Percentiles rank a stretch among this genome's conserved stretches.
phyloP scores from a whole-genome alignment of 2,113 vertebrate genomes.

The Trogon surrucura region DNA sequence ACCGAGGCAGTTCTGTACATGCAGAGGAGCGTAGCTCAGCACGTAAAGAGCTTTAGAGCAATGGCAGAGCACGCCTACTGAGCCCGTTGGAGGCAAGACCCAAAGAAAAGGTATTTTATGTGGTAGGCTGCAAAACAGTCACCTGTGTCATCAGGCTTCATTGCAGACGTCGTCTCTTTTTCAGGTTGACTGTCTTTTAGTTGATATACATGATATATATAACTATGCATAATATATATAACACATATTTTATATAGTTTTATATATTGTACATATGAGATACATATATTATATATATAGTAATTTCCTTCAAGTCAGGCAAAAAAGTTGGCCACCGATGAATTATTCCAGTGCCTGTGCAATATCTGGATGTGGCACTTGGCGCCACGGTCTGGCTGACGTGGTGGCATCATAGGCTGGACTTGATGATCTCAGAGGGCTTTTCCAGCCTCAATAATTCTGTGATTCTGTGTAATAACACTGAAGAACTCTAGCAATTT shows the following conservation, averaged over 20 bases:
- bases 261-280: background rate
- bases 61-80: background rate
- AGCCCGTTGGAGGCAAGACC: background rate
- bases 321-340: background rate
- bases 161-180: background rate
- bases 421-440: too few relatives aligned
- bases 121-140: background rate
- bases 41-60: background rate
- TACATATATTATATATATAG: too few relatives aligned
- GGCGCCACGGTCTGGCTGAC: too few relatives aligned
- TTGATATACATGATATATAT: too few relatives aligned
- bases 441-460: too few relatives aligned
- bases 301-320: background rate
- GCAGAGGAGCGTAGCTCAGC: conserved; percentile 2
- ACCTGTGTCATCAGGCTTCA: background rate
- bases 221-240: too few relatives aligned
- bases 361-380: background rate
- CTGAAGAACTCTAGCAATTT: background rate
- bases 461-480: background rate
- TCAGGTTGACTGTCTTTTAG: background rate
- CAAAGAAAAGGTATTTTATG: background rate
- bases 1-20: background rate
- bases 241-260: background rate
- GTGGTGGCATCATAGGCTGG: too few relatives aligned
- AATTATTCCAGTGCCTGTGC: background rate